Conservation (phyloP, 2,113 vertebrate genomes). For the Bostrychus sinensis region DNA sequence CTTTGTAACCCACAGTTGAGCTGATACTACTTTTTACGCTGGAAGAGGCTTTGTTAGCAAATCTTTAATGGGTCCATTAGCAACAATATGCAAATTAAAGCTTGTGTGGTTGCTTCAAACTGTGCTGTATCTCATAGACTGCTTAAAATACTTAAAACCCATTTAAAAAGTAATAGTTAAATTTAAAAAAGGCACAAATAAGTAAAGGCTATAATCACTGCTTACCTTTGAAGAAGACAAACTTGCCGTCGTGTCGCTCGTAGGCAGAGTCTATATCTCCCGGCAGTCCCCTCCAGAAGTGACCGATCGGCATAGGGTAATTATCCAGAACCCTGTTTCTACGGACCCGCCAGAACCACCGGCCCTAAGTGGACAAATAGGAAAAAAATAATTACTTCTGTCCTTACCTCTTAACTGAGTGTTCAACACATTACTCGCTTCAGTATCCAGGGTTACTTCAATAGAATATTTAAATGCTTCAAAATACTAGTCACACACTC, state of each 20-base stretch:
- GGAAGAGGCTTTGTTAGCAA: background rate
- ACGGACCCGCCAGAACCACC: constrained; percentile 97
- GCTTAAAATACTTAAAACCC: too few species aligned
- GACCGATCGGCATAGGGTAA: constrained; percentile 95
- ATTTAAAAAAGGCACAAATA: background rate
- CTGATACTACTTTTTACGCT: background rate
- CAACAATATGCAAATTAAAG: background rate
- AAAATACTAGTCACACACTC: too few species aligned
- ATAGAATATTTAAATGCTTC: background rate
- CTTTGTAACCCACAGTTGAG: background rate
- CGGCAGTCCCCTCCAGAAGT: constrained; percentile 96
- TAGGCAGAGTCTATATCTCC: constrained; percentile 93
- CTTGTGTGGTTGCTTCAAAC: background rate
- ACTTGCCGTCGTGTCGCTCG: constrained; percentile 91
- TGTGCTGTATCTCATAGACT: background rate
- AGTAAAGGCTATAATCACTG: background rate
- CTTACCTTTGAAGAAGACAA: constrained; percentile 98
- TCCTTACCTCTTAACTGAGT: too few species aligned
- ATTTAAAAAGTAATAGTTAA: background rate
- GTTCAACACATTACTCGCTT: too few species aligned
- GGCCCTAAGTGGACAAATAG: constrained; percentile 78
- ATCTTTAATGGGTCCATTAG: background rate
- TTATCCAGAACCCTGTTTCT: constrained; percentile 95
- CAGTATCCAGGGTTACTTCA: too few species aligned
- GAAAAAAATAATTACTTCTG: fast-evolving